Evolutionary conservation across 2,797 vertebrate genomes (phyloP).

Genomic region (Coluber constrictor): DNA sequence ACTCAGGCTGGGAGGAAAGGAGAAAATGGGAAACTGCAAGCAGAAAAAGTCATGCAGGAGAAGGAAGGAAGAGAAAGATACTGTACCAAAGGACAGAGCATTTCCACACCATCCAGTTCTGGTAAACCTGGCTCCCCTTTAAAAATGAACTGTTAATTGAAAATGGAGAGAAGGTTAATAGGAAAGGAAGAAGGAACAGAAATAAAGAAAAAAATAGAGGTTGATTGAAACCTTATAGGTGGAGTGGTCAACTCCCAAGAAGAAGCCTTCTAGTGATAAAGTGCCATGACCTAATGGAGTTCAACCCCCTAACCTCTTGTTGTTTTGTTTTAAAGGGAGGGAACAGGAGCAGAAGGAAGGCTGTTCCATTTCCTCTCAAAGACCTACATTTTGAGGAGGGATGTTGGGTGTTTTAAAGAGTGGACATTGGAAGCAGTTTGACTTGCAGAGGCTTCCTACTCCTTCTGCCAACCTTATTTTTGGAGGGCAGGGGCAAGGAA

Average conservation of each 20-base stretch:
- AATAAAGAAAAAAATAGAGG: rapidly evolving
- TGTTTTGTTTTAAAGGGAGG: not conserved
- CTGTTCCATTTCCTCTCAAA: not conserved
- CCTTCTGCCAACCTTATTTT: not conserved
- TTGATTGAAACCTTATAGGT: not conserved
- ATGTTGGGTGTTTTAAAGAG: not conserved
- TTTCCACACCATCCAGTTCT: slow-evolving; percentile 61
- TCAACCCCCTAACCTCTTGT: not conserved
- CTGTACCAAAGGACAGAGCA: slow-evolving; percentile 84
- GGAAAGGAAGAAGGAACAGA: not conserved
- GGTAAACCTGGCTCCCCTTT: slow-evolving; percentile 69
- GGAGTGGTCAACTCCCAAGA: not conserved
- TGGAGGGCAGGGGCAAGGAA: not conserved
- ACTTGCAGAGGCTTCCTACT: not conserved
- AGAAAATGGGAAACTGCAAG: slow-evolving; percentile 1
- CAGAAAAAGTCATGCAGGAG: slow-evolving; percentile 44
- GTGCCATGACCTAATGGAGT: not conserved
- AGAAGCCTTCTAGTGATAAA: not conserved
- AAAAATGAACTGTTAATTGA: slow-evolving; percentile 72
- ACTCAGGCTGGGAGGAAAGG: slow-evolving; percentile 11
- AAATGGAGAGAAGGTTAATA: slow-evolving; percentile 29
- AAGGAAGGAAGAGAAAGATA: slow-evolving; percentile 61
- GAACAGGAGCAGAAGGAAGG: not conserved
- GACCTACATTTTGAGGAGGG: not conserved
- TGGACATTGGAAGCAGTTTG: not conserved